Conservation (phyloP, 2,888 invertebrate species). For the Acheta domesticus region DNA sequence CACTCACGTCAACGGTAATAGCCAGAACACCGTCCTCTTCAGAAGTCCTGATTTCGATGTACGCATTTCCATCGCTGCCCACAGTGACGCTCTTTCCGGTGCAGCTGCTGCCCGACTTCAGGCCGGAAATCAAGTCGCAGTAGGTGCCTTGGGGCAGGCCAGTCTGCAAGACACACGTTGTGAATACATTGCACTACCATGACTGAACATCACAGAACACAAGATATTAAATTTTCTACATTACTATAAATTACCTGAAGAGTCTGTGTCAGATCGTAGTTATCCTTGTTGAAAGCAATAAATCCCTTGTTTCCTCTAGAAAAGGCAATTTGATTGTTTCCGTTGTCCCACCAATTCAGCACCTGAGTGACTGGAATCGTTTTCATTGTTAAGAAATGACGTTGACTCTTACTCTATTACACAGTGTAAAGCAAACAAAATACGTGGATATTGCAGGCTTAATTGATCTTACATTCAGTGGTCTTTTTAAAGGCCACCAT, state of each 20-base stretch:
- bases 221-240: too few species aligned
- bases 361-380: background rate
- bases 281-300: slow-evolving; percentile 20
- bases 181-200: too few species aligned
- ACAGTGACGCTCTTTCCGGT: background rate
- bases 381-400: too few species aligned
- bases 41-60: background rate
- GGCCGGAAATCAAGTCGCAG: background rate
- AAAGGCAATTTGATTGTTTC: slow-evolving; percentile 21
- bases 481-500: slow-evolving; percentile 76
- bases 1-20: background rate
- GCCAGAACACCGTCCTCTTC: background rate
- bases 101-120: background rate
- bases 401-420: too few species aligned
- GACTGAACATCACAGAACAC: too few species aligned
- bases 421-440: too few species aligned
- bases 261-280: background rate
- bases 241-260: background rate
- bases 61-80: background rate
- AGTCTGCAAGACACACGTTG: background rate
- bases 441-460: too few species aligned
- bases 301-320: slow-evolving; percentile 11
- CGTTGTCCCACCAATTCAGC: slow-evolving; percentile 20
- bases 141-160: background rate
- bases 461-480: slow-evolving; percentile 48